Evolutionary conservation across 1,140 invertebrate genomes (phyloP).

Genomic region (Maconellicoccus hirsutus): DNA sequence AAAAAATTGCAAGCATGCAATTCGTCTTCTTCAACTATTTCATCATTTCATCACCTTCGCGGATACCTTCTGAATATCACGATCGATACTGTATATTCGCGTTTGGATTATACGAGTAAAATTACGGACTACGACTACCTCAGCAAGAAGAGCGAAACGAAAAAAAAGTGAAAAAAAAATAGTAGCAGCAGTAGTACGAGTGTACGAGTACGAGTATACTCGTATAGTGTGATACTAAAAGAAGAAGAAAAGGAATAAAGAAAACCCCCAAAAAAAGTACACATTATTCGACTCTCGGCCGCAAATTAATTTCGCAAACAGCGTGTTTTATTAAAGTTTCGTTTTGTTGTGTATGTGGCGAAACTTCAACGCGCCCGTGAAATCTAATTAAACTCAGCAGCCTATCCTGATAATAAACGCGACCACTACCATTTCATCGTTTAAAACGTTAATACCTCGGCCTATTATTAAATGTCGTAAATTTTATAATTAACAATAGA

Average conservation of each 20-base stretch:
- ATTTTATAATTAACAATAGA: conserved; percentile 23
- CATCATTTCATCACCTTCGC: no score
- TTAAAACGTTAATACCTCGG: conserved; percentile 19
- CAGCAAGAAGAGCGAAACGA: no score
- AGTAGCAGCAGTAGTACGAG: no score
- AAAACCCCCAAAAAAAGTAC: not conserved
- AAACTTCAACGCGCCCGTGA: conserved; percentile 16
- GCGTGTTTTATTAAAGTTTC: conserved; percentile 5
- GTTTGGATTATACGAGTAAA: no score
- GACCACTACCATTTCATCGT: conserved; percentile 10
- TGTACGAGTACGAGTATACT: no score
- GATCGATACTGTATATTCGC: no score
- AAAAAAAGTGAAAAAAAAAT: no score
- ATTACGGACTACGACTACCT: no score
- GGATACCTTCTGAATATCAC: no score
- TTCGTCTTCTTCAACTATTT: no score
- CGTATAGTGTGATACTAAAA: no score
- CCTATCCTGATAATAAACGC: conserved; percentile 12
- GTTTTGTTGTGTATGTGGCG: not conserved
- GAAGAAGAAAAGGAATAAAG: not conserved
- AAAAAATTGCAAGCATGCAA: no score
- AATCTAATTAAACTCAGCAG: conserved; percentile 18
- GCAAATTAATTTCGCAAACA: conserved; percentile 10
- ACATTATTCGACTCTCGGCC: not conserved
- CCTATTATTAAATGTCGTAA: conserved; percentile 20